phyloP scores from a whole-genome alignment of 2,888 invertebrate genomes.

The Drosophila tripunctata region DNA sequence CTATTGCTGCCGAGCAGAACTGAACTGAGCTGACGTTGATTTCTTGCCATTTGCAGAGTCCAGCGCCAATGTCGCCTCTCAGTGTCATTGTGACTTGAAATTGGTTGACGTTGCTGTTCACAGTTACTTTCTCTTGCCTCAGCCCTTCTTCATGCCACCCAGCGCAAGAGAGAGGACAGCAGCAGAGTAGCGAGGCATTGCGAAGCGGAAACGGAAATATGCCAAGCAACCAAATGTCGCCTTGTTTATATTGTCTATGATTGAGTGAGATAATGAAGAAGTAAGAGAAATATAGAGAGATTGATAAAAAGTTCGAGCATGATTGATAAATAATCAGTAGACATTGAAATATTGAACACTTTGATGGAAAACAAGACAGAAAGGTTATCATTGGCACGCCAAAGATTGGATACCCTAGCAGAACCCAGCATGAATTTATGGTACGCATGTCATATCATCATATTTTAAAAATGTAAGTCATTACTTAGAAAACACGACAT shows the following conservation, averaged over 20 bases:
- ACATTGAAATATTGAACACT: neutral
- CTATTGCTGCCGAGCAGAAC: constrained; percentile 6
- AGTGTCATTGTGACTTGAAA: constrained; percentile 66
- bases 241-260: neutral
- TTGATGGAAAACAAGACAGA: too few species aligned
- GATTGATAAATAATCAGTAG: neutral
- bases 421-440: too few species aligned
- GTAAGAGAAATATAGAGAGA: neutral
- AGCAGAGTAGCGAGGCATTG: neutral
- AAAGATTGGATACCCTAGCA: too few species aligned
- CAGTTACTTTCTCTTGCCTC: neutral
- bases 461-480: too few species aligned
- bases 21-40: constrained; percentile 70
- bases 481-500: too few species aligned
- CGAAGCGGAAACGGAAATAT: constrained; percentile 37
- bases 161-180: neutral
- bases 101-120: constrained; percentile 54
- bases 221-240: constrained; percentile 23
- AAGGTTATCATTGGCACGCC: too few species aligned
- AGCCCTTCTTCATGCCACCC: neutral
- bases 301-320: too few species aligned
- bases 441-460: too few species aligned
- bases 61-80: constrained; percentile 63
- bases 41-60: constrained; percentile 72
- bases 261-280: neutral